Percentiles rank a stretch among this genome's conserved stretches.
Conservation (phyloP, 2,797 vertebrate genomes). For the Chelon auratus region DNA sequence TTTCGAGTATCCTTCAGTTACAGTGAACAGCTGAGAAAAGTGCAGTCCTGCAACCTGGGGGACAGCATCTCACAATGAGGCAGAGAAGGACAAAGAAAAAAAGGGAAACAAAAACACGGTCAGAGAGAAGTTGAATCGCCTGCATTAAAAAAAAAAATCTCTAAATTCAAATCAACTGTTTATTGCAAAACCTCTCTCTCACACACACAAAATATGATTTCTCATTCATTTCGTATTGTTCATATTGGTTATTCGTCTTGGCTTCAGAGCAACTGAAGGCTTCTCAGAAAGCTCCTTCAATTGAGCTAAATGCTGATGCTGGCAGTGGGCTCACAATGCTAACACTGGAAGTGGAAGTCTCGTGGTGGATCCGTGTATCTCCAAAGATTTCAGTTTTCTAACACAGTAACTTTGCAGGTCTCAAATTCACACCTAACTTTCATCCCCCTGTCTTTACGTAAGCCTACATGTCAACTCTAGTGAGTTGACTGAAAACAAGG, state of each 20-base stretch:
- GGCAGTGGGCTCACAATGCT: background rate
- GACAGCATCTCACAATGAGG: conserved; percentile 8
- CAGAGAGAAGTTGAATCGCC: background rate
- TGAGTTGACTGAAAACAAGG: too few species aligned
- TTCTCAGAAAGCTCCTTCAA: background rate
- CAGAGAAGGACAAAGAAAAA: conserved; percentile 1
- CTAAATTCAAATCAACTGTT: background rate
- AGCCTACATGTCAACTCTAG: too few species aligned
- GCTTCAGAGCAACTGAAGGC: too few species aligned
- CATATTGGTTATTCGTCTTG: background rate
- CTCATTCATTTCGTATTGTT: background rate
- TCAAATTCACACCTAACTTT: too few species aligned
- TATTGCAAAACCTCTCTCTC: too few species aligned
- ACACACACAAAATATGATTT: background rate
- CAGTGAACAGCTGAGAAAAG: conserved; percentile 33
- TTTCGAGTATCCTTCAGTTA: conserved; percentile 35
- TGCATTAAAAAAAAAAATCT: background rate
- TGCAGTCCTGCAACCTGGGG: conserved; percentile 12
- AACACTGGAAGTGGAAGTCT: too few species aligned
- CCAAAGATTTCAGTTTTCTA: too few species aligned
- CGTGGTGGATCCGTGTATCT: too few species aligned
- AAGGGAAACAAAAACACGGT: background rate
- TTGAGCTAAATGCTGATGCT: background rate
- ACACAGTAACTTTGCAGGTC: too few species aligned
- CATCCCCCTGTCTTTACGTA: too few species aligned